Conservation (phyloP, 2,113 vertebrate genomes). For the Bettongia penicillata region DNA sequence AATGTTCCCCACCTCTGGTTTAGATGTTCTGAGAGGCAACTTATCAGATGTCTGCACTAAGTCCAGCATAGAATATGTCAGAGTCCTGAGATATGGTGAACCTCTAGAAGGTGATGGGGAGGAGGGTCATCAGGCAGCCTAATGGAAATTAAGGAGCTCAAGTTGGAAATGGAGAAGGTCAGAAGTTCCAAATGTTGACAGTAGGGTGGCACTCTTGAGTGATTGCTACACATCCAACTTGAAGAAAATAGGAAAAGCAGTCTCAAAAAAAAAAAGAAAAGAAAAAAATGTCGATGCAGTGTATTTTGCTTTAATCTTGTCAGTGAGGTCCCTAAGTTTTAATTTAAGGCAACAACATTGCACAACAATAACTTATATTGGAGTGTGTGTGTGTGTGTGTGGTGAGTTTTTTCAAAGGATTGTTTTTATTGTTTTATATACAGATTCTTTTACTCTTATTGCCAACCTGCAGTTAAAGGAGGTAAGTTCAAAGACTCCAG, state of each 20-base stretch:
- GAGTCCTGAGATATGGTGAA: neutral
- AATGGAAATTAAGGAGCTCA: neutral
- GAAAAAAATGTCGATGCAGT: neutral
- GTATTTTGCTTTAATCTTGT: neutral
- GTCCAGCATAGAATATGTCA: neutral
- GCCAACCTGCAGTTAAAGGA: neutral
- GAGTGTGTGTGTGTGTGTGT: neutral
- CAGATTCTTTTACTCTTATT: neutral
- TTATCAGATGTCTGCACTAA: neutral
- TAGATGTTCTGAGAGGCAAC: neutral
- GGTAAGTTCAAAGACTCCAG: neutral
- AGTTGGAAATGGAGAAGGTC: neutral
- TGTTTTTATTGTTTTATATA: neutral
- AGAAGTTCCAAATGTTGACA: neutral
- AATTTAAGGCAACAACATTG: neutral
- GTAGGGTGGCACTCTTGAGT: neutral
- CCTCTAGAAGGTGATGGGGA: neutral
- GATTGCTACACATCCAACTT: neutral
- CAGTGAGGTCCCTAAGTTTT: neutral
- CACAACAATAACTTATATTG: neutral
- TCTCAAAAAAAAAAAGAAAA: neutral
- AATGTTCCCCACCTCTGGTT: no score
- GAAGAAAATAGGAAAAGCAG: neutral
- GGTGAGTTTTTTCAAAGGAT: neutral
- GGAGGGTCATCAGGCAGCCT: neutral